Evolutionary conservation across 2,113 vertebrate species (phyloP), one percentile per base, ranked within the genome.

Genomic region (Halcyon senegalensis): DNA sequence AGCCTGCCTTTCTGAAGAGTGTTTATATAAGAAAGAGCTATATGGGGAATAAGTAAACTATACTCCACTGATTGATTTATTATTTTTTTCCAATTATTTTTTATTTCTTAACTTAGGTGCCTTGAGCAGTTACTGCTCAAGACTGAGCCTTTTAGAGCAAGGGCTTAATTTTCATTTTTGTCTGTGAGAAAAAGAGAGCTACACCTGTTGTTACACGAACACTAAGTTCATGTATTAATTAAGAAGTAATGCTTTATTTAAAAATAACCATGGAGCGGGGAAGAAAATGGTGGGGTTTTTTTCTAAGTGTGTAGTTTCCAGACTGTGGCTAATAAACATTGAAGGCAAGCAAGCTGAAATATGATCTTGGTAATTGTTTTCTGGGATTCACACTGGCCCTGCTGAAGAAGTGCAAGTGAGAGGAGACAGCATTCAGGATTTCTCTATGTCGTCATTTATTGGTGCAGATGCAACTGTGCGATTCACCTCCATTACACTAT

Each of bases 401-500:
- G 35, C 30, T 16, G 2, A 44, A 46, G 69, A 90, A 69, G 72
- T 95, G 82, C 79, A 81, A 93, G 94, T 67, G 91, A 95, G 86
- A 94, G 84, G 56, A 94, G 69, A 89, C 94, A 68, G 81, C 18
- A 28, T 81, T 74, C 27, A 15, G 30, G 24, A 13, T 84, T 96
- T 93, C 85, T 90, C 72, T 17, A 7, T 4, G 69, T 64, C 48
- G 60, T 93, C 90, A 24, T 95, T 96, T 96, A 95, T 96, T 96
- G 56, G 92, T 87, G 86, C 89, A 64, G 86, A 56, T 35, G 56
- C 67, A 88, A 59, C 55, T 43, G 13, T 55, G 90, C 0, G 1
- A 51, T 81, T 89, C 76, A 19, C 0, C 9, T 67, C 58, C 43
- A 4, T 89, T 58, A 63, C 83, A 41, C 92, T 58, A 1, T 7